phyloP scores from a whole-genome alignment of 92 coral and sea anemone species.

The Epizoanthus stellaris region DNA sequence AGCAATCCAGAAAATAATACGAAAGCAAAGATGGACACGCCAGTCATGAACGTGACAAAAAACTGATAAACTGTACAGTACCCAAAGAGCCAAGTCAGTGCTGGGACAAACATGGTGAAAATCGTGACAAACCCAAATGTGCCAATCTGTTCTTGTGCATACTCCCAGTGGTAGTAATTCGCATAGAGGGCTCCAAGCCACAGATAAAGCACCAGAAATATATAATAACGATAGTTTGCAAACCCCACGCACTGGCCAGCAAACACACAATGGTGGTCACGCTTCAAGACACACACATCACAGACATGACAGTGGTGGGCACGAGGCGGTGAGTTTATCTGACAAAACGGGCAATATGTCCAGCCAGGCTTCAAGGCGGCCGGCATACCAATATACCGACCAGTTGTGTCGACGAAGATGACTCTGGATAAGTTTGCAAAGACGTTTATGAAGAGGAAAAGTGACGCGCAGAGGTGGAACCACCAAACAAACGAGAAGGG shows the following conservation, averaged over 20 bases:
- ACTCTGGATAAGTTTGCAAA: constrained; percentile 88
- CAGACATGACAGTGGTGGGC: constrained; percentile 94
- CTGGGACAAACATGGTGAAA: constrained; percentile 90
- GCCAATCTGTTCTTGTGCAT: constrained; percentile 78
- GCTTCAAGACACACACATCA: constrained; percentile 84
- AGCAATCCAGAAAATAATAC: constrained; percentile 80
- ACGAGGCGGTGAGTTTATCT: constrained; percentile 89
- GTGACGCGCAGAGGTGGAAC: constrained; percentile 76
- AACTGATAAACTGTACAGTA: constrained; percentile 80
- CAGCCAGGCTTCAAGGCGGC: constrained; percentile 94
- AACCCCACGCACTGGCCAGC: constrained; percentile 95
- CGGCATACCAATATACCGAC: constrained; percentile 83
- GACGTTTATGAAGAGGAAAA: constrained; percentile 89
- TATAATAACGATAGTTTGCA: constrained; percentile 94
- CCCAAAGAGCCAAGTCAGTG: constrained; percentile 80
- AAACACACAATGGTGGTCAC: constrained; percentile 96
- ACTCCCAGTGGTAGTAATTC: constrained; percentile 87
- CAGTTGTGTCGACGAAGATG: constrained; percentile 89
- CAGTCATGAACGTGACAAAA: constrained; percentile 86
- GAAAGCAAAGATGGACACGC: constrained; percentile 82
- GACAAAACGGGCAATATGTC: constrained; percentile 96
- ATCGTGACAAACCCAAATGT: constrained; percentile 76
- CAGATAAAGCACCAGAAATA: constrained; percentile 82
- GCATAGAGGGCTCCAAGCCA: constrained; percentile 98
- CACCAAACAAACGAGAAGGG: constrained; percentile 74